phyloP scores from a whole-genome alignment of 2,113 vertebrate species.

The Mesocricetus auratus region DNA sequence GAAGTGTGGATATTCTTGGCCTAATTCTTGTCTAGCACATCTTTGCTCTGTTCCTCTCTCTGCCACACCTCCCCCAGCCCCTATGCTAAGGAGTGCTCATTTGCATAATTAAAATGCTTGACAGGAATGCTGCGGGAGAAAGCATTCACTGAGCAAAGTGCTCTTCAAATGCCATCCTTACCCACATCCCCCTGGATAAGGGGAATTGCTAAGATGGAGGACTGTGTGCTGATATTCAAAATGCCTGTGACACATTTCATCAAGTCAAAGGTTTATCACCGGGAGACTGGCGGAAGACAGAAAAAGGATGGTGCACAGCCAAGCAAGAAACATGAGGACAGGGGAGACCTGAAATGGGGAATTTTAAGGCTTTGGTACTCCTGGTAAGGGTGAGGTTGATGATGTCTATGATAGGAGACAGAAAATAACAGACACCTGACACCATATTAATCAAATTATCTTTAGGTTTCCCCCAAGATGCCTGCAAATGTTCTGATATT shows the following conservation, averaged over 20 bases:
- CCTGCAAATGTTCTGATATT: neutral
- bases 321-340: neutral
- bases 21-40: slow-evolving; percentile 79
- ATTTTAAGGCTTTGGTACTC: neutral
- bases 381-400: neutral
- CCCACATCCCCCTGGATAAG: neutral
- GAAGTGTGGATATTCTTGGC: slow-evolving; percentile 76
- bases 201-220: neutral
- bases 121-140: slow-evolving; percentile 40
- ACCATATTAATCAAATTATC: neutral
- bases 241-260: neutral
- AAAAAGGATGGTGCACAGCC: neutral
- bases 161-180: slow-evolving; percentile 63
- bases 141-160: slow-evolving; percentile 41
- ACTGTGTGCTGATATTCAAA: neutral
- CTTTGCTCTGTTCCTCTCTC: slow-evolving; percentile 45
- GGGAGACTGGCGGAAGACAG: neutral
- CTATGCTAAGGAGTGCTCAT: slow-evolving; percentile 61
- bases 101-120: slow-evolving; percentile 74
- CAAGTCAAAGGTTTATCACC: neutral
- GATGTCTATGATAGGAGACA: neutral
- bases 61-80: slow-evolving; percentile 52
- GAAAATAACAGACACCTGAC: neutral
- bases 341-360: neutral
- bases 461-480: neutral